Base-by-base conservation (phyloP, 2,797 vertebrate species). In the Loris lydekkerianus region DNA sequence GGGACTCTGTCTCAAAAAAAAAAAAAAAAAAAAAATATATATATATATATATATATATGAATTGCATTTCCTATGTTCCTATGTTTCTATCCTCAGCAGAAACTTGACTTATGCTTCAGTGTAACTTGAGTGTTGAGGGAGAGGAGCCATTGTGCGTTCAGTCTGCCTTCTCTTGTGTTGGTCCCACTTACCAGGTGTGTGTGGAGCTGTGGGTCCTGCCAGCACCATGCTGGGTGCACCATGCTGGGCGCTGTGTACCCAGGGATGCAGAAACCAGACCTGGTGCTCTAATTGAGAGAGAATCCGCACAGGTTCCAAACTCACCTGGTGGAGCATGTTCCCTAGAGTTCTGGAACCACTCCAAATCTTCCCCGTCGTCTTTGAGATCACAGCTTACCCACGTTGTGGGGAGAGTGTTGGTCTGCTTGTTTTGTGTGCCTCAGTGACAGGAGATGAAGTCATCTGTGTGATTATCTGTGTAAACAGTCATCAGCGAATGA, bases 21-120 rank as follows among this genome's bases (percentile, higher is more conserved):
- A n/a, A n/a, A n/a, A n/a, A n/a, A n/a, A n/a, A n/a, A n/a, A n/a
- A n/a, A n/a, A n/a, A n/a, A n/a, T n/a, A n/a, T n/a, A n/a, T n/a
- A 43, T 7, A 1, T 46, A 46, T 46, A 53, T 53, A 53, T 15
- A 15, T 53, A 53, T 15, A 53, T 53, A 81, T 20, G n/a, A 81
- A 91, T 84, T 81, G 6, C 2, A 43, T 87, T 85, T 85, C 76
- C 93, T 94, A 46, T 34, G 29, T 81, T 90, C 46, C 56, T 95
- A 70, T 15, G 31, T 78, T 84, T 92, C 60, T 86, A 21, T 34
- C 14, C 60, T 69, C 70, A 60, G 43, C 88, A 91, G 72, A 88
- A 86, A 83, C 40, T 61, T 40, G 4, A 56, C 13, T 89, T 75
- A 17, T 75, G 56, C 58, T 34, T 76, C 17, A 31, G 73, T 49